Evolutionary conservation across 1,140 invertebrate genomes (phyloP).

Genomic region (Pseudomyrmex concolor): DNA sequence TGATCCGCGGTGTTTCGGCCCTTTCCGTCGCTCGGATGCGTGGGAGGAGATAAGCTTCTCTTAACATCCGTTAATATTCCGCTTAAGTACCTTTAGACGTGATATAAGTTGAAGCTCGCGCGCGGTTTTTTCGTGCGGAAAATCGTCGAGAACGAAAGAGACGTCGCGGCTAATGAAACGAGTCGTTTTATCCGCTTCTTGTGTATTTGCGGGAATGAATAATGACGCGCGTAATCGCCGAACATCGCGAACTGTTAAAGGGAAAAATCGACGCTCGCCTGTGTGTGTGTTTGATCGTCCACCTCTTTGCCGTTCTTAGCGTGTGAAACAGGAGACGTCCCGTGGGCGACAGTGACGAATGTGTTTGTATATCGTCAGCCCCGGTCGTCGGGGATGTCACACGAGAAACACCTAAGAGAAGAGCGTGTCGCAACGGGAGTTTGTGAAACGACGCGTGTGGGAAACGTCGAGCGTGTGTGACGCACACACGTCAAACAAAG

Average conservation of each 20-base stretch:
- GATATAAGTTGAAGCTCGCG: neutral
- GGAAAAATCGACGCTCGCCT: neutral
- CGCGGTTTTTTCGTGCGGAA: neutral
- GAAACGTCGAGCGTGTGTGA: constrained; percentile 26
- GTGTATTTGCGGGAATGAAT: neutral
- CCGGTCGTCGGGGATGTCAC: constrained; percentile 32
- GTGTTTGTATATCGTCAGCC: constrained; percentile 72
- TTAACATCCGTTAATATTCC: constrained; percentile 12
- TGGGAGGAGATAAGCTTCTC: neutral
- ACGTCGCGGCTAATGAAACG: neutral
- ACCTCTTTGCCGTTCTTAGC: constrained; percentile 2
- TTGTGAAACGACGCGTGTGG: constrained; percentile 16
- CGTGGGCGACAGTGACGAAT: constrained; percentile 65
- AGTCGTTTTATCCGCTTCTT: neutral
- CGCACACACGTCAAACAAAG: constrained; percentile 26
- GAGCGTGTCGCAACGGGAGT: constrained; percentile 14
- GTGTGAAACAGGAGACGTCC: constrained; percentile 49
- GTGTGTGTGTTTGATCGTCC: neutral
- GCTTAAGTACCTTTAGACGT: neutral
- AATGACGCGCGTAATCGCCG: neutral
- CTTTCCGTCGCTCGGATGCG: neutral
- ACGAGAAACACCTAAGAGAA: neutral
- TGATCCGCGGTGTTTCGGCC: neutral
- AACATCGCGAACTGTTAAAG: neutral
- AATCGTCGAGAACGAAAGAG: neutral